Evolutionary conservation across 2,888 invertebrate species (phyloP), one percentile per base, ranked within the genome.

Genomic region (Stenchaetothrips biformis): DNA sequence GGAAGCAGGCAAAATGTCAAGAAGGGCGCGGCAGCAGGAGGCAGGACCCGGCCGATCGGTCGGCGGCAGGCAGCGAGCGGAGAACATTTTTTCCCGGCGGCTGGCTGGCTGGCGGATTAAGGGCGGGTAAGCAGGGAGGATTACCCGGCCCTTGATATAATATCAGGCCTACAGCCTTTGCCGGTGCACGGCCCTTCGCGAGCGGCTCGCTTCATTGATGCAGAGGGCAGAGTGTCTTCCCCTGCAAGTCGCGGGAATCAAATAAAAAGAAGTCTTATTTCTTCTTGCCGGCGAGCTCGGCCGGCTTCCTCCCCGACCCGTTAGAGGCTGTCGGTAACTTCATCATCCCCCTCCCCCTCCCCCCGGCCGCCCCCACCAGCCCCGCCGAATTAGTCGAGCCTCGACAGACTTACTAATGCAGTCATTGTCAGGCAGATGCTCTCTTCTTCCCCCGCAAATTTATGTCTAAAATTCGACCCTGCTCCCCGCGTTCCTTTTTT

Each of bases 351-450:
- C 67, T 25, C 21, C 67, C 67, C 67, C 25, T 21, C 21, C 67
- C 67, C 67, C 6, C 67, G 7, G 0, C 13, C 13, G 13, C 53
- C 53, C 2, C 53, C 8, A 2, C 67, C 67, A 1, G n/a, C 21
- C 25, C 67, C 2, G 25, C 25, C 67, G 67, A 74, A 74, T 74
- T 74, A 74, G 67, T 74, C 67, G 67, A 74, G 67, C 67, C 67
- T 74, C 67, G 67, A 74, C 67, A 74, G 67, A 74, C 67, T 74
- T 25, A 74, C 67, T 74, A 74, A 74, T 74, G 67, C 67, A 74
- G 21, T 74, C 67, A 74, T 74, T 74, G 67, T 74, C 67, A 74
- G 67, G 67, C 67, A 74, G 67, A 74, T 25, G 67, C 67, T 74
- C 67, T 74, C 67, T 25, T 74, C 67, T 74, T 74, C 67, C 67